Percentiles rank a stretch among this genome's conserved stretches.
Conservation (phyloP, 2,113 vertebrate genomes). For the Lagopus leucura region DNA sequence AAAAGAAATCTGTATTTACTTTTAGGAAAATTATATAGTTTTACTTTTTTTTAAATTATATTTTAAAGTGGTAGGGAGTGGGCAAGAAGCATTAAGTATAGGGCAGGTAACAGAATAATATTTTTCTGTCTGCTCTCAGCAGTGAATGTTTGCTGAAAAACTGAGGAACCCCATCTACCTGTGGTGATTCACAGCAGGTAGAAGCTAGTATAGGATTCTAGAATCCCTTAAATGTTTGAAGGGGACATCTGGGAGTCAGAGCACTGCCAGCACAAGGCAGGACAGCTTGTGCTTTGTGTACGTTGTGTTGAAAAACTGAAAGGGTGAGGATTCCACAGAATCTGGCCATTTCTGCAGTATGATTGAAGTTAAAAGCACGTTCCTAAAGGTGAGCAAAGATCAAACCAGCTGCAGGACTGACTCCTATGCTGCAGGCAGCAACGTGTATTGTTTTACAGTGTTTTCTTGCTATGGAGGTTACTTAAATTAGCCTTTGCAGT, state of each 20-base stretch:
- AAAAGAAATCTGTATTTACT: neutral
- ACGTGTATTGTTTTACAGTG: accelerated
- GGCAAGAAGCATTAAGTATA: neutral
- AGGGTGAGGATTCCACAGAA: neutral
- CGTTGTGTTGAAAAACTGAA: neutral
- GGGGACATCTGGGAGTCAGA: neutral
- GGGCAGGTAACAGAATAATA: no score
- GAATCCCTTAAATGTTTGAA: neutral
- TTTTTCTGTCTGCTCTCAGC: neutral
- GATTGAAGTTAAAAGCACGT: neutral
- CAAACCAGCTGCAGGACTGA: neutral
- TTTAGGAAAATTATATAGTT: neutral
- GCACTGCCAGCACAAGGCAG: neutral
- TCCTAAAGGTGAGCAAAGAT: neutral
- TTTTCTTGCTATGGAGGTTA: neutral
- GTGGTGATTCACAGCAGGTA: neutral
- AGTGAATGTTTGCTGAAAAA: neutral
- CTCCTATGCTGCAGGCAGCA: neutral
- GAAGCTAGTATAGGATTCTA: neutral
- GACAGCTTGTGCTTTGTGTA: neutral
- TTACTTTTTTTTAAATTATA: neutral
- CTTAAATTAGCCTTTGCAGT: neutral
- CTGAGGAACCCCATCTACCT: neutral
- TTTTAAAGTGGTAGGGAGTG: no score
- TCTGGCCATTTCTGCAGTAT: neutral